Base-by-base conservation (phyloP, 2,888 invertebrate species). In the Chalcosyrphus nemorum region DNA sequence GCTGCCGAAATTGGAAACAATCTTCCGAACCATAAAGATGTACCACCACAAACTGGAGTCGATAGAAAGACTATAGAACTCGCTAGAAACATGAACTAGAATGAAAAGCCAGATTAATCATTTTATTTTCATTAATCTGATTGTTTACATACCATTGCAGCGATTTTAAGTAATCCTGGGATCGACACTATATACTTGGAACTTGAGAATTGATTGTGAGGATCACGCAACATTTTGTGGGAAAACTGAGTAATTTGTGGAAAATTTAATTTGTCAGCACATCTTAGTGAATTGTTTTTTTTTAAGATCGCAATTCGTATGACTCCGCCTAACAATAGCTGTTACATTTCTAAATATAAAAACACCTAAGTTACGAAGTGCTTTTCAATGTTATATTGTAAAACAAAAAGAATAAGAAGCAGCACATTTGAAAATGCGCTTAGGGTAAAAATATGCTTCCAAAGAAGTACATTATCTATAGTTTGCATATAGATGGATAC, bases 1-100 rank as follows among this genome's bases (percentile, higher is more conserved):
- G 47, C 61, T 3, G 75, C 70, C 5, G 76, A 21, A 35, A 80
- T 74, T 15, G 85, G 85, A 61, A 75, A 85, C 4, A 85, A 32
- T 41, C 38, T 57, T 41, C 71, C 52, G 29, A 56, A 71, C 80
- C 80, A 85, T 6, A 38, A 38, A 9, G 85, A 43, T 5, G 66
- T 71, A 21, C 75, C 76, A 9, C 21, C 27, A 29, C 85, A 85
- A 27, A 68, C 65, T 15, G 85, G 70, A 7, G 75, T 71, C 50
- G 66, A 43, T 7, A 85, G 32, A 54, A 85, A 85, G 35, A 80
- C 57, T 13, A 76, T 21, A 4, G 74, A 65, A 29, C 80, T 85
- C 13, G 54, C 47, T 4, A 85, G 32, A n/a, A 75, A 80, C 38
- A 66, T 52, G 1, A 66, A 3, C 66, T 66, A 57, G 24, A 35